Evolutionary conservation across 2,113 vertebrate species (phyloP).

Genomic region (Gobius niger): DNA sequence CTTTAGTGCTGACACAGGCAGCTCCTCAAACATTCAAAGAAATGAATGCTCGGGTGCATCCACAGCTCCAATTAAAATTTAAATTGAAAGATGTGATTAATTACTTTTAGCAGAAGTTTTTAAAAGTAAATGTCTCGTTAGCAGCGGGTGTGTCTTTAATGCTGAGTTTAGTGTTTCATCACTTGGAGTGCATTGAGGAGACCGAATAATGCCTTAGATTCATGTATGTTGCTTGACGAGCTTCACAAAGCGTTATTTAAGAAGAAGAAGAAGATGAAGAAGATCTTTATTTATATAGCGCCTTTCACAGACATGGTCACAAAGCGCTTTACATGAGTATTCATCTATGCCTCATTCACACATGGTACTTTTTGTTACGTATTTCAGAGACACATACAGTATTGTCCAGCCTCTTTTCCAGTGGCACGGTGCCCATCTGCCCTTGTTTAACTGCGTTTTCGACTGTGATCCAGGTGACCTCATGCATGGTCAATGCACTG

Average conservation of each 20-base stretch:
- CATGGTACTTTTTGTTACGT: too few species aligned
- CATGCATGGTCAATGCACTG: too few species aligned
- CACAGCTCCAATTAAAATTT: conserved; percentile 62
- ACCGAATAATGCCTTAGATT: neutral
- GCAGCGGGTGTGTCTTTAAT: neutral
- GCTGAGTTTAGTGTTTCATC: neutral
- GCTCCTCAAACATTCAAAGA: conserved; percentile 61
- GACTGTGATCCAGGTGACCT: too few species aligned
- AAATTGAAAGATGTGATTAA: conserved; percentile 42
- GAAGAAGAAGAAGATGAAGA: too few species aligned
- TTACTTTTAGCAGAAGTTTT: neutral
- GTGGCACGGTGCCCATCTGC: too few species aligned
- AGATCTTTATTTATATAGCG: too few species aligned
- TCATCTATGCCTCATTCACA: too few species aligned
- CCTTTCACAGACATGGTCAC: too few species aligned
- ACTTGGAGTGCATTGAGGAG: neutral
- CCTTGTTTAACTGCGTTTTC: too few species aligned
- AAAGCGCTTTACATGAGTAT: too few species aligned
- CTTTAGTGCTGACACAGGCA: conserved; percentile 57
- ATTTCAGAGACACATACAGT: too few species aligned
- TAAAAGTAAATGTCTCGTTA: neutral
- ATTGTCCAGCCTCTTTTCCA: too few species aligned
- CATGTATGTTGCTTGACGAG: neutral
- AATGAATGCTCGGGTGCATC: conserved; percentile 49
- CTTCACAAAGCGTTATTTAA: neutral